These are phyloP conservation scores for Synergus japonicus DNA, from an alignment of 2,888 invertebrate species.

Conservation along the genomic window DNA sequence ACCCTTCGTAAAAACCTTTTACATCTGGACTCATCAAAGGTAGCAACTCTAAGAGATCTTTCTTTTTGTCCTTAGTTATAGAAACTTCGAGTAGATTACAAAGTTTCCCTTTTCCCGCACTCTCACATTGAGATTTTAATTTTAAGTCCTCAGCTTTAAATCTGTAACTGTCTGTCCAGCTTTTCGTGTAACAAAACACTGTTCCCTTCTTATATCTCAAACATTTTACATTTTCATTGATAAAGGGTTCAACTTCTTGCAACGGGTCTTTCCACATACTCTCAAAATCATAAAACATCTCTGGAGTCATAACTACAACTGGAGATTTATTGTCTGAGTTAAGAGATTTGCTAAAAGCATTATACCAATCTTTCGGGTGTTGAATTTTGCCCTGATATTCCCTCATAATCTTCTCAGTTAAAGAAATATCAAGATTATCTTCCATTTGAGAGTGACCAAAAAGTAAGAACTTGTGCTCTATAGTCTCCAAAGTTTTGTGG, in stretches of 20 bases:
- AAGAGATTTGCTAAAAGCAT: not conserved
- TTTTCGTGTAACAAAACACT: constrained; percentile 37
- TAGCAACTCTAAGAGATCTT: constrained; percentile 50
- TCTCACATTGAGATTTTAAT: too few relatives aligned
- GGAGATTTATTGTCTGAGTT: not conserved
- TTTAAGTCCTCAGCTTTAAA: not conserved
- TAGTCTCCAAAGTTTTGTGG: constrained; percentile 28
- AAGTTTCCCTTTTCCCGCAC: not conserved
- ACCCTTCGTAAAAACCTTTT: constrained; percentile 31
- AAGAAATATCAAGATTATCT: constrained; percentile 42
- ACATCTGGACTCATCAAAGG: constrained; percentile 45
- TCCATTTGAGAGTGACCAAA: constrained; percentile 46
- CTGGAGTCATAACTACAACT: constrained; percentile 10
- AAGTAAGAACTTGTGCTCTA: constrained; percentile 48
- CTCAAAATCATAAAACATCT: constrained; percentile 46
- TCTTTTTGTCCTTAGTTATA: constrained; percentile 46
- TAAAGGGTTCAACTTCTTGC: constrained; percentile 26
- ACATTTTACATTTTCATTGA: constrained; percentile 33
- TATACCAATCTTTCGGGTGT: constrained; percentile 46
- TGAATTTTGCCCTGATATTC: constrained; percentile 10
- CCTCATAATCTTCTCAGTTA: constrained; percentile 41
- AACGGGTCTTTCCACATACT: constrained; percentile 13
- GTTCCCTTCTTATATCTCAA: constrained; percentile 42
- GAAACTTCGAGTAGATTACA: not conserved
- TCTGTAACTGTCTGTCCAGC: not conserved